A percentile compares a stretch with the other conserved stretches of the same genome.
These are phyloP conservation scores for Diadema setosum DNA, from an alignment of 35 echinoderm and acorn worm species.

Conservation along the genomic window DNA sequence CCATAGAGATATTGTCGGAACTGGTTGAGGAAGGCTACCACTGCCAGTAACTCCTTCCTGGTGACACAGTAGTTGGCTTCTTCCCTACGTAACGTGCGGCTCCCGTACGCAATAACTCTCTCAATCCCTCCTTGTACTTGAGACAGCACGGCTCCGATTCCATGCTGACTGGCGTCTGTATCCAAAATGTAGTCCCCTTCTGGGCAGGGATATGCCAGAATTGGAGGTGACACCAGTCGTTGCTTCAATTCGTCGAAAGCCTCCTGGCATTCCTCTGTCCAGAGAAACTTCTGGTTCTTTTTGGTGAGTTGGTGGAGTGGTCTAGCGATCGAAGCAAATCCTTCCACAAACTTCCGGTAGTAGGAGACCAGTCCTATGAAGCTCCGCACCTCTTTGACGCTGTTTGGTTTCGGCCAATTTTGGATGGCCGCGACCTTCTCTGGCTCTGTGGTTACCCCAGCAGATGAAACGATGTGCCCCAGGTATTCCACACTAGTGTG, in stretches of 20 bases:
- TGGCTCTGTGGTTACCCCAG: too few species aligned
- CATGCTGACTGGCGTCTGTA: conserved; percentile 12
- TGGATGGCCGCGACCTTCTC: too few species aligned
- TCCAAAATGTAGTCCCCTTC: conserved; percentile 4
- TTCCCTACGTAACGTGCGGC: not conserved
- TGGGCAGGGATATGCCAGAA: not conserved
- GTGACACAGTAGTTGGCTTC: conserved; percentile 44
- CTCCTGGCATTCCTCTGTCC: not conserved
- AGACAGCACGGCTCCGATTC: conserved; percentile 12
- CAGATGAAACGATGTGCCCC: too few species aligned
- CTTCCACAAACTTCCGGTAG: conserved; percentile 9
- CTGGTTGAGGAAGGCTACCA: not conserved
- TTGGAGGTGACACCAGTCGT: not conserved
- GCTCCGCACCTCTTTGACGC: not conserved
- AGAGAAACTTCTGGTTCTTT: not conserved
- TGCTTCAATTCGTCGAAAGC: not conserved
- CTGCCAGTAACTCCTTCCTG: conserved; percentile 19
- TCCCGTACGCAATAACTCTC: not conserved
- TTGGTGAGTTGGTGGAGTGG: conserved; percentile 15
- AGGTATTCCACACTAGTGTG: too few species aligned
- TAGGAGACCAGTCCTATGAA: conserved; percentile 4
- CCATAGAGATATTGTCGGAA: conserved; percentile 48
- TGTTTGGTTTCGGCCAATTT: not conserved
- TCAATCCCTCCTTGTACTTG: not conserved
- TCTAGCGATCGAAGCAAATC: not conserved